phyloP scores from a whole-genome alignment of 2,888 invertebrate genomes.

The Euplagia quadripunctaria region DNA sequence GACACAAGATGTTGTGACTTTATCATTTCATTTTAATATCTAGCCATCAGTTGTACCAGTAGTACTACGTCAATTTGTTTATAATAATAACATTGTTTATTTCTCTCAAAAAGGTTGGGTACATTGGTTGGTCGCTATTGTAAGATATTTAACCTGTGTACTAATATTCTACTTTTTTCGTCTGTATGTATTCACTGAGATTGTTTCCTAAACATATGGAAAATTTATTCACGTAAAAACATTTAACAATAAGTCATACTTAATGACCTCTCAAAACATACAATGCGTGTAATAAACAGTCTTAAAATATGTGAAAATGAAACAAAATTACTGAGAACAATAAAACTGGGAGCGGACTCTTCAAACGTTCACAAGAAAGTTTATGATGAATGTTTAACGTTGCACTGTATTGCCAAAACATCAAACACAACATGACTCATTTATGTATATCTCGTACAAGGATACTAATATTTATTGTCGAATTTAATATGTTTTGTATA shows the following conservation, averaged over 20 bases:
- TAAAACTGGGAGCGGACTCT: constrained; percentile 1
- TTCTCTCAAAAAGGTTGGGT: too few relatives aligned
- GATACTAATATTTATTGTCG: constrained; percentile 26
- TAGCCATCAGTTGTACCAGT: too few relatives aligned
- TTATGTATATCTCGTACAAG: constrained; percentile 26
- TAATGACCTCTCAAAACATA: constrained; percentile 14
- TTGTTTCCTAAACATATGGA: background rate
- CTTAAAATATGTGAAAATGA: constrained; percentile 7
- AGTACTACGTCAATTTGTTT: too few relatives aligned
- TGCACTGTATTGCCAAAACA: constrained; percentile 26
- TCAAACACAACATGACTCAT: constrained; percentile 32
- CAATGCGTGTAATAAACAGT: constrained; percentile 2
- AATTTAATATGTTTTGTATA: constrained; percentile 5
- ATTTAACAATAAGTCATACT: constrained; percentile 7
- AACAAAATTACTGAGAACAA: constrained; percentile 12
- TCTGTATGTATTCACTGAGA: background rate
- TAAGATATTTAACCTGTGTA: too few relatives aligned
- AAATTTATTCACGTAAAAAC: background rate
- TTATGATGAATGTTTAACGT: constrained; percentile 26
- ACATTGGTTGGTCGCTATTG: too few relatives aligned
- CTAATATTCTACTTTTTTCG: background rate
- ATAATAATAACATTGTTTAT: too few relatives aligned
- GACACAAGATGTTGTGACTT: too few relatives aligned
- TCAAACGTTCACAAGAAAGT: background rate
- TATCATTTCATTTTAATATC: too few relatives aligned